Conservation (phyloP, 2,888 invertebrate species). For the Microdon myrmicae region DNA sequence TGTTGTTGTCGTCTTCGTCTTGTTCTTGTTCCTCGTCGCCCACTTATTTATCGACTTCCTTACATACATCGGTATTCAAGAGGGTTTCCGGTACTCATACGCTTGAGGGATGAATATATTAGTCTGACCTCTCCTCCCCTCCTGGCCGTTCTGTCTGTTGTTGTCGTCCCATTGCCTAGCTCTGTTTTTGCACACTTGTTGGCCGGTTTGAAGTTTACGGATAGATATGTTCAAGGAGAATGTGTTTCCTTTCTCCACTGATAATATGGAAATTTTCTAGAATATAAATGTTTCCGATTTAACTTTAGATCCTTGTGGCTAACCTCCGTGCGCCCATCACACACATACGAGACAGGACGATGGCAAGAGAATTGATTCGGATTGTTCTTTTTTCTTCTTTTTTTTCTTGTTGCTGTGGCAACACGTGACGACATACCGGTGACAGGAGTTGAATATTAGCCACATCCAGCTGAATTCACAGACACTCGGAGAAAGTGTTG, state of each 20-base stretch:
- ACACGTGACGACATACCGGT: conserved; percentile 40
- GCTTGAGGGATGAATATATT: conserved; percentile 52
- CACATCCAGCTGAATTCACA: too few species aligned
- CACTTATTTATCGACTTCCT: conserved; percentile 12
- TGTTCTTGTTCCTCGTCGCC: conserved; percentile 18
- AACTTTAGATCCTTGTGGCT: conserved; percentile 30
- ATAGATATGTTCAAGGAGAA: conserved; percentile 54
- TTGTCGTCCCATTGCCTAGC: too few species aligned
- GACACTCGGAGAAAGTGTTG: too few species aligned
- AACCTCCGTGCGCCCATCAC: conserved; percentile 17
- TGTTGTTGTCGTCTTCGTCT: too few species aligned
- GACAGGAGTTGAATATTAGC: too few species aligned
- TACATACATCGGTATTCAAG: conserved; percentile 21
- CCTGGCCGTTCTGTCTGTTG: conserved; percentile 29
- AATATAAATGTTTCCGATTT: conserved; percentile 52
- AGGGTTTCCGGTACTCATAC: conserved; percentile 25
- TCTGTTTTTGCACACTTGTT: conserved; percentile 42
- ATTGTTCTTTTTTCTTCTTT: too few species aligned
- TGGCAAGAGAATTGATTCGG: conserved; percentile 41
- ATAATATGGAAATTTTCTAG: conserved; percentile 65
- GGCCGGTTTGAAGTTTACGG: conserved; percentile 36
- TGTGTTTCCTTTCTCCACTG: conserved; percentile 56
- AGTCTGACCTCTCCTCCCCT: conserved; percentile 37
- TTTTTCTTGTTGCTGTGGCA: conserved; percentile 1
- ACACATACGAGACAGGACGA: not conserved